A percentile compares a stretch with the other conserved stretches of the same genome.
phyloP scores from a whole-genome alignment of 2,888 invertebrate species.

The Rhogogaster chlorosoma region DNA sequence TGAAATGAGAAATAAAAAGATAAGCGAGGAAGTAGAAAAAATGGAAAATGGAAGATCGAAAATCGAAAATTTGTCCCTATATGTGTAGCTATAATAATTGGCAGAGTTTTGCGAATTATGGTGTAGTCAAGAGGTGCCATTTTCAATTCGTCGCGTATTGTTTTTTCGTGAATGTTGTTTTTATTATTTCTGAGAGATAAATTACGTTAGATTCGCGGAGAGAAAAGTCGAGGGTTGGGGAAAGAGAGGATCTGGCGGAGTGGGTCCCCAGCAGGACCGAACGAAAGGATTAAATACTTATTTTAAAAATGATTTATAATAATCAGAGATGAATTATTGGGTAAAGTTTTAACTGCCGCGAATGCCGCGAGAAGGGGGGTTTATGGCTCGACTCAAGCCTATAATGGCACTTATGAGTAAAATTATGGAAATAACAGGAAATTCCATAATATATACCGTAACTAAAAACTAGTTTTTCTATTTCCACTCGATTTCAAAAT shows the following conservation, averaged over 20 bases:
- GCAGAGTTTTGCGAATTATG: not conserved
- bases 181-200: constrained; percentile 20
- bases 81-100: too few species aligned
- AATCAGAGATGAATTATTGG: constrained; percentile 63
- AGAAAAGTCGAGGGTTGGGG: not conserved
- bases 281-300: constrained; percentile 68
- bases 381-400: constrained; percentile 62
- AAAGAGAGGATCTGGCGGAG: not conserved
- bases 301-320: constrained; percentile 65
- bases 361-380: constrained; percentile 62
- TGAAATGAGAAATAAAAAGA: constrained; percentile 52
- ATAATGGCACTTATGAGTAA: constrained; percentile 61
- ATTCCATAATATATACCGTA: constrained; percentile 34
- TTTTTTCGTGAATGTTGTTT: not conserved
- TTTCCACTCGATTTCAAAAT: constrained; percentile 51
- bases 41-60: not conserved
- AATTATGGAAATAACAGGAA: constrained; percentile 64
- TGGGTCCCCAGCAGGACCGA: constrained; percentile 45
- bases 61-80: not conserved
- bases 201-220: constrained; percentile 11
- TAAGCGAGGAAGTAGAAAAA: not conserved
- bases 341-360: constrained; percentile 65
- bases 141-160: not conserved
- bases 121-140: not conserved
- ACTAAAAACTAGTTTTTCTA: constrained; percentile 31